Evolutionary conservation across 2,113 vertebrate genomes (phyloP), one percentile per base, ranked within the genome.

Genomic region (Vulpes ferrilata): DNA sequence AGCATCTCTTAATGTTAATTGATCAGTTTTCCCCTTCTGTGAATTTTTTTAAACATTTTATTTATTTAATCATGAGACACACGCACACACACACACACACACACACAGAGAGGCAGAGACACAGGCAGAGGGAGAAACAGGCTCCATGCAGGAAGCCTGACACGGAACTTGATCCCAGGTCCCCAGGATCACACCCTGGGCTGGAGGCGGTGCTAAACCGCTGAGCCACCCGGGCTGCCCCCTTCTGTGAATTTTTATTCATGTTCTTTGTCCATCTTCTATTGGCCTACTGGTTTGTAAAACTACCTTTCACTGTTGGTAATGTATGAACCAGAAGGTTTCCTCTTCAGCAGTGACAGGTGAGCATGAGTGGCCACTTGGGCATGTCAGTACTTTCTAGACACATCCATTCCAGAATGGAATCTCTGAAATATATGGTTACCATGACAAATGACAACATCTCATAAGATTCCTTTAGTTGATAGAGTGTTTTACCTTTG

Each of bases 361-460:
- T 20, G 27, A 59, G 69, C 11, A 51, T 30, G 5, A 73, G 25
- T 7, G 69, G 22, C 30, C 12, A 51, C 5, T 55, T 55, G 23
- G 5, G 13, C 35, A 69, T 57, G 60, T 60, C 51, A 84, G 51
- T 25, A 53, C 22, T 27, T 87, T 86, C 38, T 82, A 51, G 32
- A 71, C 71, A 19, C 5, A 67, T 16, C 11, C 69, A 95, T 96
- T 97, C 90, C 48, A 80, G 73, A 97, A 93, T 69, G 95, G 97
- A 98, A 94, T 94, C 93, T 92, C 67, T 89, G 80, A 84, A 71
- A 53, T n/a, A 23, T 5, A 23, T 51, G 9, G 96, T 97, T 95
- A 79, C 80, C 89, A 95, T 92, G 96, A 71, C 93, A 67, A 62
- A 17, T 76, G 55, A 87, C 71, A 97, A 96, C 88, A 97, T 43